Evolutionary conservation across 2,888 invertebrate genomes (phyloP).

Genomic region (Spisula solida): DNA sequence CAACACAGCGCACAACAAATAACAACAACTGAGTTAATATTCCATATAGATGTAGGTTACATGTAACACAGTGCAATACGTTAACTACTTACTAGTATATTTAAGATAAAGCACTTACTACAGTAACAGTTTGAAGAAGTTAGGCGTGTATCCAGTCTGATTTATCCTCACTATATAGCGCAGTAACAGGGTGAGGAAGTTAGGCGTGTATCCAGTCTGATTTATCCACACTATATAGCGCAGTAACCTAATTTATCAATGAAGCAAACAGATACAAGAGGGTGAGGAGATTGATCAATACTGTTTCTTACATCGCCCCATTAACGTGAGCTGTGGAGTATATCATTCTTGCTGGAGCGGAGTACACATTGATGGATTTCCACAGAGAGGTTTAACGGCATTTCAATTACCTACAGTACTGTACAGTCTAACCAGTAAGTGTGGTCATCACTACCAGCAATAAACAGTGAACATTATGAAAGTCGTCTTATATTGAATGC

Average conservation of each 20-base stretch:
- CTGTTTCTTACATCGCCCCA: not conserved
- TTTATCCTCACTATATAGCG: not conserved
- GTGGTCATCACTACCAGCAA: too few relatives aligned
- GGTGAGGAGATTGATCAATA: not conserved
- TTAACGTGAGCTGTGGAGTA: not conserved
- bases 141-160: constrained; percentile 13
- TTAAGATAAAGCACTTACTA: constrained; percentile 17
- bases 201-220: constrained; percentile 13
- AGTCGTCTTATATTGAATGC: too few relatives aligned
- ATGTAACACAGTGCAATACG: not conserved
- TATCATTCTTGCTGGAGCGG: not conserved
- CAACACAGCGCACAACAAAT: not conserved
- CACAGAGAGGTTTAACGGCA: not conserved
- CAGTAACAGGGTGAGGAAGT: not conserved
- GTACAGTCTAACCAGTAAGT: too few relatives aligned
- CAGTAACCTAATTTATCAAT: constrained; percentile 22
- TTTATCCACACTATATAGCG: not conserved
- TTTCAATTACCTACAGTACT: too few relatives aligned
- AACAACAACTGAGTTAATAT: not conserved
- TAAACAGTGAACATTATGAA: too few relatives aligned
- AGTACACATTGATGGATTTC: not conserved
- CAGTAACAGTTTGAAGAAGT: not conserved
- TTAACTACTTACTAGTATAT: not conserved
- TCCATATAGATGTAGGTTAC: not conserved
- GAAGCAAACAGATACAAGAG: not conserved